A percentile compares a stretch with the other conserved stretches of the same genome.
phyloP scores from a whole-genome alignment of 2,797 vertebrate species.

The Rallus crepitans region DNA sequence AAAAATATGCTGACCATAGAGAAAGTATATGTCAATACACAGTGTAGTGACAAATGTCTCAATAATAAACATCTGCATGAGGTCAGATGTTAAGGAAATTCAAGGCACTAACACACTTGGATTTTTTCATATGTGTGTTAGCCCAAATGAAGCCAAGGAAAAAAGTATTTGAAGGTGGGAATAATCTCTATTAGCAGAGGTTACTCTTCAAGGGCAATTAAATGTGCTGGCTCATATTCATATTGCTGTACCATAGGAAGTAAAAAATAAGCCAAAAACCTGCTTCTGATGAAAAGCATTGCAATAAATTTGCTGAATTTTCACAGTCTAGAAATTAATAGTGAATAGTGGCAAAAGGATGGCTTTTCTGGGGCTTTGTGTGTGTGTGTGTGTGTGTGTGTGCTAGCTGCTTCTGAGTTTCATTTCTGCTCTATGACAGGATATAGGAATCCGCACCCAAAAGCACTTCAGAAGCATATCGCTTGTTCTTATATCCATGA shows the following conservation, averaged over 20 bases:
- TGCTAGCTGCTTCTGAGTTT: background rate
- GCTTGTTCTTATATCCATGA: background rate
- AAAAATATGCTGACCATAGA: slow-evolving; percentile 79
- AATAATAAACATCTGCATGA: background rate
- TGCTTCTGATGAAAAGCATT: background rate
- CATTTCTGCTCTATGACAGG: background rate
- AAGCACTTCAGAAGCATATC: background rate
- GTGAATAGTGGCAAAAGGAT: background rate
- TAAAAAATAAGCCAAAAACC: background rate
- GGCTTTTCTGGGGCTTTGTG: background rate
- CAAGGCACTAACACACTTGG: background rate
- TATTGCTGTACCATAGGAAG: background rate
- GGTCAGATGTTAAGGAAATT: background rate
- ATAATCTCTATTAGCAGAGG: slow-evolving; percentile 21
- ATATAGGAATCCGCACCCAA: background rate
- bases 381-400: background rate
- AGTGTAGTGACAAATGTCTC: slow-evolving; percentile 32
- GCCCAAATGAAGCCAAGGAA: background rate
- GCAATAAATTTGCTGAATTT: background rate
- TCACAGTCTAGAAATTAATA: background rate
- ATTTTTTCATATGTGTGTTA: background rate
- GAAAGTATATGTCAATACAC: slow-evolving; percentile 43
- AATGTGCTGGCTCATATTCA: background rate
- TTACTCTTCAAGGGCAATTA: slow-evolving; percentile 23
- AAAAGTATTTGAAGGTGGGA: background rate